phyloP scores from a whole-genome alignment of 2,113 vertebrate genomes.

The Pseudorhombus dupliciocellatus region DNA sequence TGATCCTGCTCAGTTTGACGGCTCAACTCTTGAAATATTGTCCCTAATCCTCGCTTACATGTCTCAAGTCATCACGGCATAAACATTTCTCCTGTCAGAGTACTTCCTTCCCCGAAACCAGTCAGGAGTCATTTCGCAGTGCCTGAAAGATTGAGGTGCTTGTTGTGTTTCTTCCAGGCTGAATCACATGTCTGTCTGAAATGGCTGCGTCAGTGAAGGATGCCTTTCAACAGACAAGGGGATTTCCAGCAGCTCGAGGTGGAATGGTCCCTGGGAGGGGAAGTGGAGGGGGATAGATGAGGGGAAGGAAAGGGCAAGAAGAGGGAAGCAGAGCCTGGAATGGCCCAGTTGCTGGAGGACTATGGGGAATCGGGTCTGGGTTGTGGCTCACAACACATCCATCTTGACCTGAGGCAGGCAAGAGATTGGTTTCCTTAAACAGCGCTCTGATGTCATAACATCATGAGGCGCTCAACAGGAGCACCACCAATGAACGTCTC shows the following conservation, averaged over 20 bases:
- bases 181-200: conserved; percentile 67
- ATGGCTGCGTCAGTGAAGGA: conserved; percentile 67
- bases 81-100: conserved; percentile 63
- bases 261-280: conserved; percentile 63
- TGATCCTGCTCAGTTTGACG: conserved; percentile 39
- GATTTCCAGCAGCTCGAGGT: conserved; percentile 65
- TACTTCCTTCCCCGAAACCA: conserved; percentile 63
- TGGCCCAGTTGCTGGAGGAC: conserved; percentile 54
- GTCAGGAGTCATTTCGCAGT: conserved; percentile 58
- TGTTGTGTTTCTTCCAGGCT: conserved; percentile 55
- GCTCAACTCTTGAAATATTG: conserved; percentile 42
- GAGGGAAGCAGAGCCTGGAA: conserved; percentile 41
- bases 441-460: conserved; percentile 65
- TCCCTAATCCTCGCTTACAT: conserved; percentile 42
- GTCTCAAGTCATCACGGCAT: conserved; percentile 29
- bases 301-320: conserved; percentile 48
- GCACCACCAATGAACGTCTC: conserved; percentile 51
- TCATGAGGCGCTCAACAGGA: conserved; percentile 45
- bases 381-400: conserved; percentile 66
- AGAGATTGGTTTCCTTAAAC: conserved; percentile 61
- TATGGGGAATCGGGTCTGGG: conserved; percentile 62
- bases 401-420: conserved; percentile 64
- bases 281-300: conserved; percentile 46
- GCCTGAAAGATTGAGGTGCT: conserved; percentile 65
- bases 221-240: conserved; percentile 70